phyloP scores from a whole-genome alignment of 2,113 vertebrate species.

The Mellivora capensis region DNA sequence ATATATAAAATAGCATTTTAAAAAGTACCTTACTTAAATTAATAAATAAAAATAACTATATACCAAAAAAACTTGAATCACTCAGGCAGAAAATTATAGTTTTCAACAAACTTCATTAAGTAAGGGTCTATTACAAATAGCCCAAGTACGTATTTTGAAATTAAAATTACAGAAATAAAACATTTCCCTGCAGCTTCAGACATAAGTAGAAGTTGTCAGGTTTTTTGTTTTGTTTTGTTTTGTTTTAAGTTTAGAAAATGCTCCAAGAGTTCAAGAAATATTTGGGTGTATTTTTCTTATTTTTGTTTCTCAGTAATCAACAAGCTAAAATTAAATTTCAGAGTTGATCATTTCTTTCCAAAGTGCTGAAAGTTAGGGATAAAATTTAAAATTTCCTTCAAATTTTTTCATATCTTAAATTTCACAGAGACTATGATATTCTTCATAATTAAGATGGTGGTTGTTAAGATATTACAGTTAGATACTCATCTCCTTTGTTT shows the following conservation, averaged over 20 bases:
- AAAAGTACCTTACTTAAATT: constrained; percentile 26
- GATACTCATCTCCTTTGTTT: constrained; percentile 56
- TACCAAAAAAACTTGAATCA: background rate
- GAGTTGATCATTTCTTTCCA: background rate
- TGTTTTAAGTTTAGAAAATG: background rate
- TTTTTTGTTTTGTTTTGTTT: background rate
- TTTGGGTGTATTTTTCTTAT: background rate
- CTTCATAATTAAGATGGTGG: background rate
- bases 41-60: background rate
- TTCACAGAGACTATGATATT: background rate
- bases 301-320: background rate
- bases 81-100: background rate
- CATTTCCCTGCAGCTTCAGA: background rate
- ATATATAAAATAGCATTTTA: background rate
- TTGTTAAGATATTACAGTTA: background rate
- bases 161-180: constrained; percentile 50
- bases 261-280: background rate
- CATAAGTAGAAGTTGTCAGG: constrained; percentile 22
- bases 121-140: constrained; percentile 2
- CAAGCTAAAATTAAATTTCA: constrained; percentile 18
- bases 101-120: constrained; percentile 37
- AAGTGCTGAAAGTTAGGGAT: background rate
- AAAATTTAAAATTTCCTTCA: background rate
- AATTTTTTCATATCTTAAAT: background rate
- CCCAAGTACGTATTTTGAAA: background rate